phyloP scores from a whole-genome alignment of 2,888 invertebrate genomes.

The Yponomeuta sedellus region DNA sequence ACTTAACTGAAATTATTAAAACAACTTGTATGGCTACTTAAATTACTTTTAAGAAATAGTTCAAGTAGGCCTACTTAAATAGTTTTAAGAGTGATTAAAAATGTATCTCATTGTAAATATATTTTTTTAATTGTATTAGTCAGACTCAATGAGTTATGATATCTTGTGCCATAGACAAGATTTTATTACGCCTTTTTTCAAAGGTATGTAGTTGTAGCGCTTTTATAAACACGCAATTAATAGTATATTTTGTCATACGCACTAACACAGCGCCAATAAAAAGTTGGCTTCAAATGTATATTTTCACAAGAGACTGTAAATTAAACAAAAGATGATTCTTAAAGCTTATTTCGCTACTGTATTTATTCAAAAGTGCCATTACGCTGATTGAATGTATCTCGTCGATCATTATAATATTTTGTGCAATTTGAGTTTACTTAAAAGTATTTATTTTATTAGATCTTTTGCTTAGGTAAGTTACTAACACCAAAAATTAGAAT shows the following conservation, averaged over 20 bases:
- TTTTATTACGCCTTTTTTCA: constrained; percentile 18
- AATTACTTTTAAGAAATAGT: not conserved
- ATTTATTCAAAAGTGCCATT: constrained; percentile 65
- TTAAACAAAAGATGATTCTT: not conserved
- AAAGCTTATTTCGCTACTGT: constrained; percentile 47
- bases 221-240: not conserved
- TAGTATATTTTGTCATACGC: constrained; percentile 28
- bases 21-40: no score
- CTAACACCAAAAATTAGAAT: constrained; percentile 73
- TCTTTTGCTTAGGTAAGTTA: constrained; percentile 54
- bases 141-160: constrained; percentile 50
- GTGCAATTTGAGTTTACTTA: constrained; percentile 61
- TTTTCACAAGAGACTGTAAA: not conserved
- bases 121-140: constrained; percentile 32
- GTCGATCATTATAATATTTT: constrained; percentile 29
- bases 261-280: not conserved
- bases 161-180: constrained; percentile 63
- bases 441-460: constrained; percentile 53
- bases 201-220: not conserved
- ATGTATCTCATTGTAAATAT: constrained; percentile 49
- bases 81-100: constrained; percentile 13
- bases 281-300: not conserved
- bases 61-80: not conserved
- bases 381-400: constrained; percentile 24
- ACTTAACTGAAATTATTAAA: no score